Percentiles rank a stretch among this genome's conserved stretches.
Evolutionary conservation across 2,888 invertebrate genomes (phyloP).

Genomic region (Drosophila dives): DNA sequence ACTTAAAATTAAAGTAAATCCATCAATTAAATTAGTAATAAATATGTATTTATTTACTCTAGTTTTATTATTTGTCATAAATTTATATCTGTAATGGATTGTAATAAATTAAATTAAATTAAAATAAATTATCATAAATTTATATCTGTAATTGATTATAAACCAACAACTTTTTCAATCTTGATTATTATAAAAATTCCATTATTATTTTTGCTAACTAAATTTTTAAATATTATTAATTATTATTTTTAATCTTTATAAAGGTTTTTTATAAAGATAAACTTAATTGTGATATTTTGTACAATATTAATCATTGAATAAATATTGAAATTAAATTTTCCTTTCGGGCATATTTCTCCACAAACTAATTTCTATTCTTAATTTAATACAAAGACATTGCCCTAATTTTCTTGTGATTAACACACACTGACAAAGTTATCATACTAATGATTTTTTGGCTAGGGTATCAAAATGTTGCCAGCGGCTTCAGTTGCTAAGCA

Average conservation of each 20-base stretch:
- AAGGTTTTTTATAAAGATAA: background rate
- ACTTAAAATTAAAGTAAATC: background rate
- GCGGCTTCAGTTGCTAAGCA: slow-evolving; percentile 56
- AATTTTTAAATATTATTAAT: background rate
- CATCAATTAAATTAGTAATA: background rate
- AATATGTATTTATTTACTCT: background rate
- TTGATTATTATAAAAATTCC: background rate
- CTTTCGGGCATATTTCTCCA: background rate
- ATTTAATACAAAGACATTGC: background rate
- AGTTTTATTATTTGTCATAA: background rate
- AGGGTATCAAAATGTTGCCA: slow-evolving; percentile 29
- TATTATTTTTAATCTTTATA: background rate
- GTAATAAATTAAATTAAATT: no score
- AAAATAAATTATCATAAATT: no score
- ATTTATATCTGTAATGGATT: background rate
- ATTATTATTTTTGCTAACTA: background rate
- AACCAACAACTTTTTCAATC: background rate
- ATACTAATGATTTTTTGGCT: background rate
- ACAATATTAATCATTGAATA: background rate
- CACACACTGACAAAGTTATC: slow-evolving; percentile 2
- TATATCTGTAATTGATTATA: background rate
- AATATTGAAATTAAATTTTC: background rate
- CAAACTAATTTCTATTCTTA: background rate
- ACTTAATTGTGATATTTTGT: background rate
- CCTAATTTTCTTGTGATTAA: background rate